These are phyloP conservation scores for Ctenopoma kingsleyae DNA, from an alignment of 2,797 vertebrate species.

Conservation along the genomic window DNA sequence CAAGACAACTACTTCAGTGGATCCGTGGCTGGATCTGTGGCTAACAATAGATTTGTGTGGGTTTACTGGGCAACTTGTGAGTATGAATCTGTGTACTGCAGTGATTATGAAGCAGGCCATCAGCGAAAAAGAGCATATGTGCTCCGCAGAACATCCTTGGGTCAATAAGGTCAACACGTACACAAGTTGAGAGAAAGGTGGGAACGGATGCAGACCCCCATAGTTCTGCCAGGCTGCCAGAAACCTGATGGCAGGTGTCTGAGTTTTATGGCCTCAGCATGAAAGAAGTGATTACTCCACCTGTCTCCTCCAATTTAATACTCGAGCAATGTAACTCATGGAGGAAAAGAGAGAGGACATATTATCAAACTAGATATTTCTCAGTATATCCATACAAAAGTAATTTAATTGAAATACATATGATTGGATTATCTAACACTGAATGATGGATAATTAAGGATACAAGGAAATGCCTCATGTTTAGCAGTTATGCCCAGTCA, in stretches of 20 bases:
- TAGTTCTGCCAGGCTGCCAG: constrained; percentile 64
- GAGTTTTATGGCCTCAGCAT: constrained; percentile 71
- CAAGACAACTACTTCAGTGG: constrained; percentile 13
- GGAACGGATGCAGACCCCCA: constrained; percentile 63
- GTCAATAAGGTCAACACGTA: constrained; percentile 68
- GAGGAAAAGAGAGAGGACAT: constrained; percentile 35
- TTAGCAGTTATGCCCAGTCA: constrained; percentile 15
- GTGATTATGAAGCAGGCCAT: constrained; percentile 46
- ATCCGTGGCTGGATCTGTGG: constrained; percentile 16
- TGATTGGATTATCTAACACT: constrained; percentile 19
- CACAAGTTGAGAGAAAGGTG: constrained; percentile 48
- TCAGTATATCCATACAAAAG: constrained; percentile 6
- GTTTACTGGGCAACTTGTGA: constrained; percentile 15
- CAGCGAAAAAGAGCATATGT: constrained; percentile 64
- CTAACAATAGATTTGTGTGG: constrained; percentile 14
- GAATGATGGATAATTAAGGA: constrained; percentile 30
- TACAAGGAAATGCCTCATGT: constrained; percentile 13
- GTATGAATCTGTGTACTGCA: constrained; percentile 34
- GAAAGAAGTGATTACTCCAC: constrained; percentile 66
- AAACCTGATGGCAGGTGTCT: constrained; percentile 78
- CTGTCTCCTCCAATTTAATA: constrained; percentile 73
- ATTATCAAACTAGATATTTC: constrained; percentile 14
- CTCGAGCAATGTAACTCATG: constrained; percentile 29
- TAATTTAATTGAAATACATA: constrained; percentile 29
- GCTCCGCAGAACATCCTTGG: constrained; percentile 54